Base-by-base conservation (phyloP, 2,113 vertebrate genomes). In the Daphoenositta chrysoptera region DNA sequence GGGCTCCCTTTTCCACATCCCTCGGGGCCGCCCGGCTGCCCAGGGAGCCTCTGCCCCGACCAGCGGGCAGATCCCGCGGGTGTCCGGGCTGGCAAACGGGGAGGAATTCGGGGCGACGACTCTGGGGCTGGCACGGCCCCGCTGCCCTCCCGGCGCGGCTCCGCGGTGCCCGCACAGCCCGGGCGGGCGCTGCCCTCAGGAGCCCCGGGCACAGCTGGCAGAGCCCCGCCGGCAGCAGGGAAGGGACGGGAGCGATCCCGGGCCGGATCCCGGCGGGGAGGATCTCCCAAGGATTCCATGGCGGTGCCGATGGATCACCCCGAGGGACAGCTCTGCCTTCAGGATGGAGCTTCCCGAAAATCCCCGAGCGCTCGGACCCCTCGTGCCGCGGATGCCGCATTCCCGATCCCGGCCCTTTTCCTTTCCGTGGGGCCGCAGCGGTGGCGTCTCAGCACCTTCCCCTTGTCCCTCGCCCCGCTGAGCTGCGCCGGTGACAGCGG, bases 151-250 rank as follows among this genome's bases (percentile, higher is more conserved):
- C 15, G 42, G 17, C 26, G n/a, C 94, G 94, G 96, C 81, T 97
- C 96, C 94, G 56, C 58, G 56, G 35, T 70, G 87, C 44, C 8
- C 73, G 60, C 96, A 87, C 95, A 26, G 68, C 94, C 94, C 77
- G 2, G 54, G 15, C 14, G 4, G 77, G 26, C 28, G 11, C 39
- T 27, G 82, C 73, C 76, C 27, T 23, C 9, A 42, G 2, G 22
- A 58, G 4, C 7, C n/a, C 10, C 10, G 16, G 26, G 61, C 30
- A 90, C 81, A 71, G 73, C 51, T 53, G 87, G 83, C 91, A 18
- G 73, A n/a, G 48, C 12, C 50, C 76, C 23, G 56, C 51, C 9
- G 68, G 44, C 12, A 21, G n/a, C 15, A 0, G 13, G 54, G 54
- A 33, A 33, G 31, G 22, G 84, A 83, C 18, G 68, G 39, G 47